Evolutionary conservation across 2,888 invertebrate species (phyloP).

Genomic region (Caenorhabditis sinica): DNA sequence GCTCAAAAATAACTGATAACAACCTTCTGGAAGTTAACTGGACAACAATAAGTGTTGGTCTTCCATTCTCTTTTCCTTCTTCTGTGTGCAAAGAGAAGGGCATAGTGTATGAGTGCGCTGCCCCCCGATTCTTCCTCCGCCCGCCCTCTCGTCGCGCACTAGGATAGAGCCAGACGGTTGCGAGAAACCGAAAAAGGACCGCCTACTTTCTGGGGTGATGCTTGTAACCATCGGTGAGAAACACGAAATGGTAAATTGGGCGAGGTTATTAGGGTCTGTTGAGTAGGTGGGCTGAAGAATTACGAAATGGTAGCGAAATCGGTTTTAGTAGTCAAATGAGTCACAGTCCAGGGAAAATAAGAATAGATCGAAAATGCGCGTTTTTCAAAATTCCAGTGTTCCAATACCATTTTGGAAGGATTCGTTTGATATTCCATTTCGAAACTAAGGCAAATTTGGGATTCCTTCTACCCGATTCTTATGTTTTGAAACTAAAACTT

Average conservation of each 20-base stretch:
- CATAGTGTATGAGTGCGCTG: slow-evolving; percentile 63
- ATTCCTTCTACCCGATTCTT: too few relatives aligned
- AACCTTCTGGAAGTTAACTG: slow-evolving; percentile 38
- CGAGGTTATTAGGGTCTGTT: background rate
- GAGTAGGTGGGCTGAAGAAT: background rate
- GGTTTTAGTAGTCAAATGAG: slow-evolving; percentile 5
- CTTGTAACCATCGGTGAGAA: slow-evolving; percentile 24
- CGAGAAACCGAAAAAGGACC: slow-evolving; percentile 57
- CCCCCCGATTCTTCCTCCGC: slow-evolving; percentile 54
- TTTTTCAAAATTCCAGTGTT: background rate
- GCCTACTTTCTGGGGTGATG: slow-evolving; percentile 43
- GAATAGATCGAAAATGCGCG: background rate
- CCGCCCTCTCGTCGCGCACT: slow-evolving; percentile 61
- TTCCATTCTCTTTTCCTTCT: slow-evolving; percentile 34
- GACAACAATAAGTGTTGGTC: slow-evolving; percentile 60
- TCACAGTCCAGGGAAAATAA: background rate
- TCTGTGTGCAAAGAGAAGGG: slow-evolving; percentile 53
- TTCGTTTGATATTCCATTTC: too few relatives aligned
- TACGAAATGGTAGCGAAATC: background rate
- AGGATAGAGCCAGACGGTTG: slow-evolving; percentile 64
- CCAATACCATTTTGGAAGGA: too few relatives aligned
- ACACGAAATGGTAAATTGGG: background rate
- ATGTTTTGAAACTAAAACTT: too few relatives aligned
- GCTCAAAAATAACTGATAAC: slow-evolving; percentile 16
- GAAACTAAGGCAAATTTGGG: too few relatives aligned